These are phyloP conservation scores for Lytechinus pictus DNA, from an alignment of 35 echinoderm and acorn worm species.

Conservation along the genomic window DNA sequence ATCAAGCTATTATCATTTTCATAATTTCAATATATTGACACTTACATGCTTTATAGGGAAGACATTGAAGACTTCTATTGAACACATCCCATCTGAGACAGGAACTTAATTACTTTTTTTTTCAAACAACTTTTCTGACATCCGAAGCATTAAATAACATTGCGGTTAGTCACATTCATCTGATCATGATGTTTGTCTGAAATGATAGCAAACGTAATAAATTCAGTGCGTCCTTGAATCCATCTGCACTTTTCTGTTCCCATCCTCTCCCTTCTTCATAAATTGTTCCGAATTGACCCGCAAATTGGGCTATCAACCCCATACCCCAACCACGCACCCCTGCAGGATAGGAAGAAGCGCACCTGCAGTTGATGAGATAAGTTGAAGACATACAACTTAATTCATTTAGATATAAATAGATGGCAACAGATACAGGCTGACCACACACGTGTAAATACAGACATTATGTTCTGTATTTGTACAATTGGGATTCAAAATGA, in stretches of 20 bases:
- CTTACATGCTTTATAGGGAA: too few relatives aligned
- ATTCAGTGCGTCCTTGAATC: conserved; percentile 9
- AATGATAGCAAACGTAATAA: not conserved
- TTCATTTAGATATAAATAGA: not conserved
- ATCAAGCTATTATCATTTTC: too few relatives aligned
- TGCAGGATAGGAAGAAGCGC: not conserved
- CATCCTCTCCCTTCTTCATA: not conserved
- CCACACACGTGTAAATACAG: not conserved
- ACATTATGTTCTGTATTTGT: not conserved
- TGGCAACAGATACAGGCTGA: not conserved
- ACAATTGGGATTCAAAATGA: not conserved
- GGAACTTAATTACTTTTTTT: too few relatives aligned
- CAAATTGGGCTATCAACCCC: not conserved
- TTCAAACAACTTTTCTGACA: not conserved
- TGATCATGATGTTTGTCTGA: not conserved
- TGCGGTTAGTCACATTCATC: not conserved
- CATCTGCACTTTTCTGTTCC: not conserved
- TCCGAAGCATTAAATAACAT: not conserved
- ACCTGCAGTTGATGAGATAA: not conserved
- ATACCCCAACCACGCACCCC: not conserved
- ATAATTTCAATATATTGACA: too few relatives aligned
- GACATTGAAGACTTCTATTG: not conserved
- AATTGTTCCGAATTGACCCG: conserved; percentile 2
- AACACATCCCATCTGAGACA: not conserved
- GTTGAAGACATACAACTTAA: conserved; percentile 2